A percentile compares a stretch with the other conserved stretches of the same genome.
phyloP scores from a whole-genome alignment of 2,888 invertebrate species.

The Pasiphila rectangulata region DNA sequence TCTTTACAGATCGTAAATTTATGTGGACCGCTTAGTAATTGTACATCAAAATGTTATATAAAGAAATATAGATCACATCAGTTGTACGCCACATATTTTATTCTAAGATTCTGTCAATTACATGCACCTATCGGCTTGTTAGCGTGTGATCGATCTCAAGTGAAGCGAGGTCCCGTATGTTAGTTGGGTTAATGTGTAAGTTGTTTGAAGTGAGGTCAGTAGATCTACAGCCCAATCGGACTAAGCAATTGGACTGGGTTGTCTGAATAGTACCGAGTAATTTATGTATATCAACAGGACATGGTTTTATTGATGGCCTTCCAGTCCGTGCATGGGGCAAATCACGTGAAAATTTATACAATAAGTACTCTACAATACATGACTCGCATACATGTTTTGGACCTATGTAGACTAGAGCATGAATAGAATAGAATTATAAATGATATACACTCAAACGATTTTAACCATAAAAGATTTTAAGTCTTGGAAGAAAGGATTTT shows the following conservation, averaged over 20 bases:
- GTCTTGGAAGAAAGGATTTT: too few species aligned
- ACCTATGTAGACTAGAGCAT: too few species aligned
- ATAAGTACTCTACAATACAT: too few species aligned
- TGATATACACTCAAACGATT: too few species aligned
- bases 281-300: constrained; percentile 10
- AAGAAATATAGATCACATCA: background rate
- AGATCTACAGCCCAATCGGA: constrained; percentile 32
- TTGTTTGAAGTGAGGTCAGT: constrained; percentile 34
- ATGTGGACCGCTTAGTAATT: too few species aligned
- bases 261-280: constrained; percentile 13
- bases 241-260: constrained; percentile 31
- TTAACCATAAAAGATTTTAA: too few species aligned
- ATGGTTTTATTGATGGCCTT: background rate
- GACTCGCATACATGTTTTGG: too few species aligned
- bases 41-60: constrained; percentile 1
- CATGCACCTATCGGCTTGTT: constrained; percentile 55
- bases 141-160: constrained; percentile 59
- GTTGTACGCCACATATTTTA: constrained; percentile 12
- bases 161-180: constrained; percentile 50
- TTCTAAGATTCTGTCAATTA: constrained; percentile 62
- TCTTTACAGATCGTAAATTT: too few species aligned
- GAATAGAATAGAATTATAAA: too few species aligned
- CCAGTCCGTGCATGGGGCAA: background rate
- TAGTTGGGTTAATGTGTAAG: constrained; percentile 41
- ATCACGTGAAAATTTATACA: too few species aligned